Base-by-base conservation (phyloP, 2,113 vertebrate genomes). In the Callionymus lyra region DNA sequence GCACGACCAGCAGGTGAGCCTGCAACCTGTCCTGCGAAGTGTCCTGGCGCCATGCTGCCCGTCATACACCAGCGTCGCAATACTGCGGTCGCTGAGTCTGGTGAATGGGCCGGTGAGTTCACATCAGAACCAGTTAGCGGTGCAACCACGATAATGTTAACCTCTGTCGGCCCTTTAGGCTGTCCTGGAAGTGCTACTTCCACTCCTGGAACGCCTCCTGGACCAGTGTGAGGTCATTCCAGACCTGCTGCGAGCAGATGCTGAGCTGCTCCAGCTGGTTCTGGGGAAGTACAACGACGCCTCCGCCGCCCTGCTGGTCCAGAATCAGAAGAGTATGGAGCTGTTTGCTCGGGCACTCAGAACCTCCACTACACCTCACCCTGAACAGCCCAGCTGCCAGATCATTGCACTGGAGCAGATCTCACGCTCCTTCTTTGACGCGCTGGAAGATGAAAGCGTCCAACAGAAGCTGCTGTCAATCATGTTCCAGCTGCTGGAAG, bases 401-500 rank as follows among this genome's bases (percentile, higher is more conserved):
- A 83, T 90, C 42, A 71, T 69, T 18, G 87, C 91, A n/a, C 85
- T 97, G 21, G 88, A 88, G 32, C 92, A 99, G 95, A 89, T 99
- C 34, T 92, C 88, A 0, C 94, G 91, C 56, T 50, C 84, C 0
- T 97, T 97, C 80, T 98, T 96, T 63, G 65, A 86, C 12, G 80
- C 91, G 2, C 1, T 97, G 12, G 76, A 67, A 2, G 86, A 89
- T 41, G 84, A 83, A 42, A 77, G 56, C 43, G 82, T 92, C 57
- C 92, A 94, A 64, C 88, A 92, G 83, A 90, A 82, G 52, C 75
- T 99, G 0, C 63, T 98, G 36, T 76, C 77, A 21, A 63, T 84
- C 2, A 56, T 97, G 55, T 96, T 98, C 50, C 91, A 97, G 50
- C 69, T 97, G 50, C 72, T 95, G 58, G 79, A 85, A 39, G 86